These are phyloP conservation scores for Otolemur garnettii DNA, from an alignment of 2,113 vertebrate species.

Conservation along the genomic window DNA sequence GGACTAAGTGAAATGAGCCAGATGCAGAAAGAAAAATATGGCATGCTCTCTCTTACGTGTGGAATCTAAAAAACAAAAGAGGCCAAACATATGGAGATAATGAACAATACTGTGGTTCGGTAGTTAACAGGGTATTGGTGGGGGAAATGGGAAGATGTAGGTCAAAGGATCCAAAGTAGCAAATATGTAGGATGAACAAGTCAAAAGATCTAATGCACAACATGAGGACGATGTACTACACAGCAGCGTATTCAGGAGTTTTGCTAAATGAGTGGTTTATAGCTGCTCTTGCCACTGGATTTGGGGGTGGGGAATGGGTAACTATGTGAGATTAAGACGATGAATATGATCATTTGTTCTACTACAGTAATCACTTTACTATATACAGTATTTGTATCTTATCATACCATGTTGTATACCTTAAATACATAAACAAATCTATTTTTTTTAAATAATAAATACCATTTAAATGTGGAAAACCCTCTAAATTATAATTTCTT, in stretches of 20 bases:
- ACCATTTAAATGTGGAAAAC: constrained; percentile 10
- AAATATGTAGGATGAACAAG: neutral
- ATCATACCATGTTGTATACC: neutral
- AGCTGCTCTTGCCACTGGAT: neutral
- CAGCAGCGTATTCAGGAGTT: neutral
- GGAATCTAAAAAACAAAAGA: neutral
- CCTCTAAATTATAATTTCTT: neutral
- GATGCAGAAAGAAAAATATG: neutral
- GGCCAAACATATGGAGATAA: neutral
- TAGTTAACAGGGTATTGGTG: neutral
- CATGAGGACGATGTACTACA: neutral
- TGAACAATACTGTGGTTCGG: neutral
- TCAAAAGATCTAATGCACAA: neutral
- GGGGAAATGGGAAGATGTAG: neutral
- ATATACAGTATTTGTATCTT: neutral
- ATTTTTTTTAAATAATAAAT: neutral
- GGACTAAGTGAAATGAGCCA: neutral
- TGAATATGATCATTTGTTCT: neutral
- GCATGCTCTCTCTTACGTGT: neutral
- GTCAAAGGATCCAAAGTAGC: neutral
- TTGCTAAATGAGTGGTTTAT: neutral
- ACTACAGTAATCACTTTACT: neutral
- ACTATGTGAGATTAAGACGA: neutral
- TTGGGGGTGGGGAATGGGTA: neutral
- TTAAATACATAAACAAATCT: neutral